These are phyloP conservation scores for Patella ulyssiponensis DNA, from an alignment of 2,888 invertebrate genomes.

Conservation along the genomic window DNA sequence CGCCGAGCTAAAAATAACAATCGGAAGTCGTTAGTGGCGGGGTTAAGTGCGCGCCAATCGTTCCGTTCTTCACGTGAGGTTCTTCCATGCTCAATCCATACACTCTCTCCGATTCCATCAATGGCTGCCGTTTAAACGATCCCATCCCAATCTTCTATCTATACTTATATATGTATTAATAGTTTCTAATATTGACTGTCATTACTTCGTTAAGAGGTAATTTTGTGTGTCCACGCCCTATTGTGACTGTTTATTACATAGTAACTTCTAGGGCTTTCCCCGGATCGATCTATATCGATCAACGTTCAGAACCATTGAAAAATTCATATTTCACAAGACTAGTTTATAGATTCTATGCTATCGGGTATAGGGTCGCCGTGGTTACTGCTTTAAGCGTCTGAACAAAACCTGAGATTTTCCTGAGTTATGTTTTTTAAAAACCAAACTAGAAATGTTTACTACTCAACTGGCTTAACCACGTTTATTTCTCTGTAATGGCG, in stretches of 20 bases:
- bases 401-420: too few relatives aligned
- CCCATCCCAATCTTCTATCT: too few relatives aligned
- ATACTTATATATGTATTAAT: too few relatives aligned
- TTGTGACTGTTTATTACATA: background rate
- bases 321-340: conserved; percentile 6
- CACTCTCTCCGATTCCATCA: too few relatives aligned
- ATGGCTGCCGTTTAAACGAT: too few relatives aligned
- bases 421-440: too few relatives aligned
- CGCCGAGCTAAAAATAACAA: background rate
- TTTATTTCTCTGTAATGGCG: background rate
- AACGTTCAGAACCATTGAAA: background rate
- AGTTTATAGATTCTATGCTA: background rate
- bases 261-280: background rate
- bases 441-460: too few relatives aligned
- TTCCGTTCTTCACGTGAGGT: too few relatives aligned
- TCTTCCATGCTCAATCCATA: too few relatives aligned
- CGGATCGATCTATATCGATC: background rate
- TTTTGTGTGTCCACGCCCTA: background rate
- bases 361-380: background rate
- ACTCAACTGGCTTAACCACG: too few relatives aligned
- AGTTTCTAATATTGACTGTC: background rate
- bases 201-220: background rate
- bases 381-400: background rate
- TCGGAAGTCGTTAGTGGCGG: conserved; percentile 7
- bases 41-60: background rate